Percentiles rank a stretch among this genome's conserved stretches.
Evolutionary conservation across 2,888 invertebrate species (phyloP).

Genomic region (Ashinkailepas kermadecensis): DNA sequence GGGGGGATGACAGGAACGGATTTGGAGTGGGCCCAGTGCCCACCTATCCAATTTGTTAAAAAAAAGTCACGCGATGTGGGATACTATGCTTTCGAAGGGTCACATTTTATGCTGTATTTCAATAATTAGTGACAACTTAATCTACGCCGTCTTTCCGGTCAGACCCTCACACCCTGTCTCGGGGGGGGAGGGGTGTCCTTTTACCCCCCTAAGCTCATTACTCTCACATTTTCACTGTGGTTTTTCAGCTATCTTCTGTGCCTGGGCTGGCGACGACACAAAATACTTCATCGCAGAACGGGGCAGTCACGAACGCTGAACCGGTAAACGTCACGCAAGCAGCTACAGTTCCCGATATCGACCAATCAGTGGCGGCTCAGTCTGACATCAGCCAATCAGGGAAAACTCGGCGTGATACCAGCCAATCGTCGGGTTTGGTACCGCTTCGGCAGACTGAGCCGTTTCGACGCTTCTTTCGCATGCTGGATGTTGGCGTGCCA

Average conservation of each 20-base stretch:
- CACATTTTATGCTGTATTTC: no score
- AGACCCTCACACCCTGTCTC: no score
- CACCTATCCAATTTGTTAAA: no score
- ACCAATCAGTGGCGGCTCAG: neutral
- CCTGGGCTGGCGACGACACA: constrained; percentile 27
- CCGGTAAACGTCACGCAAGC: neutral
- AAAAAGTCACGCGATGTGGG: no score
- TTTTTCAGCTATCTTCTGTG: constrained; percentile 29
- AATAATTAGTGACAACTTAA: no score
- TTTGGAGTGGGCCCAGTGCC: no score
- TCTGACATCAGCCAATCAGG: constrained; percentile 15
- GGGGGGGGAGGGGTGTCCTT: no score
- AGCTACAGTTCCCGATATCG: neutral
- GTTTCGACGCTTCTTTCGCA: constrained; percentile 54
- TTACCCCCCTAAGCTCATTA: no score
- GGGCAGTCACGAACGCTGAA: neutral
- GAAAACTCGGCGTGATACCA: constrained; percentile 10
- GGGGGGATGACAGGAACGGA: no score
- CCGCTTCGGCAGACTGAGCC: constrained; percentile 8
- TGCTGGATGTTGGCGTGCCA: constrained; percentile 84
- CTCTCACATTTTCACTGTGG: no score
- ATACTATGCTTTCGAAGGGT: no score
- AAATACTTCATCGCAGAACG: neutral
- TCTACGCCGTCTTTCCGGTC: no score
- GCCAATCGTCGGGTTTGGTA: neutral